Percentiles rank a stretch among this genome's conserved stretches.
Conservation (phyloP, 2,888 invertebrate genomes). For the Myopa tessellatipennis region DNA sequence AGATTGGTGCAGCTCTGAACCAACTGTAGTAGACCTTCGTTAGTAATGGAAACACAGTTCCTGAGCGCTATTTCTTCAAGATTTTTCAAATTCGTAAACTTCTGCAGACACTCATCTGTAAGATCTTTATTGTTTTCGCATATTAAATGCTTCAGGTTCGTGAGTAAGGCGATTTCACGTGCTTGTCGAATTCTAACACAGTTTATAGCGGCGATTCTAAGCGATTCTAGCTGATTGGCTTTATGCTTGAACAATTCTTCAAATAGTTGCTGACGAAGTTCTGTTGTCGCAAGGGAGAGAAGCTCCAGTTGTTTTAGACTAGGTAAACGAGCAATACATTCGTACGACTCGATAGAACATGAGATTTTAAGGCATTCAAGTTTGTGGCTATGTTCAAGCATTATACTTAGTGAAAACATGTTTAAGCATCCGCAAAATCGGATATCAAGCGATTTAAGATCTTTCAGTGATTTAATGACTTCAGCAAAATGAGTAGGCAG, state of each 20-base stretch:
- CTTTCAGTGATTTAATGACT: slow-evolving; percentile 28
- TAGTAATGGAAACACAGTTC: too few species aligned
- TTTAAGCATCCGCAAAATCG: too few species aligned
- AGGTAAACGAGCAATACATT: slow-evolving; percentile 38
- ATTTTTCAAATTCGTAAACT: slow-evolving; percentile 25
- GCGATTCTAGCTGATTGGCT: slow-evolving; percentile 24
- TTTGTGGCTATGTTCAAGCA: too few species aligned
- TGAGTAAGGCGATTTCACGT: slow-evolving; percentile 21
- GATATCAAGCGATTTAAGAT: background rate
- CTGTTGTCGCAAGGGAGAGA: background rate
- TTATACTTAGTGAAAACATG: too few species aligned
- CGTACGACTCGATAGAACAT: slow-evolving; percentile 26
- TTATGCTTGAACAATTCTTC: slow-evolving; percentile 18
- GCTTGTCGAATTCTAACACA: slow-evolving; percentile 23
- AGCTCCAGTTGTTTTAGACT: slow-evolving; percentile 40
- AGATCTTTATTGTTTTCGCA: slow-evolving; percentile 30
- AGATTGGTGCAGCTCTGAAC: too few species aligned
- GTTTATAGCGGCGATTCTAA: slow-evolving; percentile 38
- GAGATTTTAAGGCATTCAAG: slow-evolving; percentile 34
- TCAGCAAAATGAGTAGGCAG: slow-evolving; percentile 26
- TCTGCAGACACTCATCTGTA: slow-evolving; percentile 33
- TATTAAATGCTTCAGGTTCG: slow-evolving; percentile 33
- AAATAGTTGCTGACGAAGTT: slow-evolving; percentile 19
- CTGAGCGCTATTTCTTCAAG: too few species aligned
- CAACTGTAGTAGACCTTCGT: too few species aligned